Conservation (phyloP, 2,797 vertebrate species). For the Anableps anableps region DNA sequence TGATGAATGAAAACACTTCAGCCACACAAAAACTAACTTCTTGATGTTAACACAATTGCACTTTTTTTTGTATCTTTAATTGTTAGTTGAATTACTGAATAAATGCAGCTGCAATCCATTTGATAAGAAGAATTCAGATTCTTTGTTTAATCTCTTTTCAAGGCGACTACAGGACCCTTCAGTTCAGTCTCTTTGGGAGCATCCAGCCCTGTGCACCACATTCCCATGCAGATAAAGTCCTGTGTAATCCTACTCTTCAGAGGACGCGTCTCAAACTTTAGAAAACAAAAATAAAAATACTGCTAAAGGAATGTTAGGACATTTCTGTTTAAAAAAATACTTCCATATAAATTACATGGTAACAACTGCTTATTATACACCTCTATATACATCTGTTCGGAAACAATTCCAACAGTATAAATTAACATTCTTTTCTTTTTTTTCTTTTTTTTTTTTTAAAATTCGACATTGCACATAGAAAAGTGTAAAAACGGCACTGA, state of each 20-base stretch:
- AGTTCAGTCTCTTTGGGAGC: not conserved
- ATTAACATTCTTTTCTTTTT: constrained; percentile 77
- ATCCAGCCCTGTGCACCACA: not conserved
- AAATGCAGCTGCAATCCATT: constrained; percentile 1
- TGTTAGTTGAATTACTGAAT: constrained; percentile 32
- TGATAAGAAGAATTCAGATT: constrained; percentile 1
- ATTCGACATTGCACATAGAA: constrained; percentile 79
- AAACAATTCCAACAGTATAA: constrained; percentile 76
- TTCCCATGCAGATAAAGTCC: constrained; percentile 34
- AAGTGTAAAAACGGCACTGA: constrained; percentile 70
- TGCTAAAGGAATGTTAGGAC: constrained; percentile 78
- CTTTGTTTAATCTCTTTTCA: constrained; percentile 30
- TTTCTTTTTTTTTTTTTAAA: constrained; percentile 45
- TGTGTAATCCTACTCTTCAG: constrained; percentile 23
- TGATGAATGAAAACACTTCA: constrained; percentile 13
- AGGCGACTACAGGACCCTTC: not conserved
- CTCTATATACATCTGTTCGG: constrained; percentile 68
- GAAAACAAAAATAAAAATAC: constrained; percentile 31
- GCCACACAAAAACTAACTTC: constrained; percentile 1
- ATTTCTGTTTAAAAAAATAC: constrained; percentile 78
- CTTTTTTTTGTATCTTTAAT: constrained; percentile 39
- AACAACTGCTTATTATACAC: constrained; percentile 75
- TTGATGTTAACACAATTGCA: constrained; percentile 59
- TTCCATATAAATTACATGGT: constrained; percentile 76
- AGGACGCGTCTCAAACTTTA: constrained; percentile 26